Percentiles rank a stretch among this genome's conserved stretches.
phyloP scores from a whole-genome alignment of 1,140 invertebrate species.

The Neodiprion fabricii region DNA sequence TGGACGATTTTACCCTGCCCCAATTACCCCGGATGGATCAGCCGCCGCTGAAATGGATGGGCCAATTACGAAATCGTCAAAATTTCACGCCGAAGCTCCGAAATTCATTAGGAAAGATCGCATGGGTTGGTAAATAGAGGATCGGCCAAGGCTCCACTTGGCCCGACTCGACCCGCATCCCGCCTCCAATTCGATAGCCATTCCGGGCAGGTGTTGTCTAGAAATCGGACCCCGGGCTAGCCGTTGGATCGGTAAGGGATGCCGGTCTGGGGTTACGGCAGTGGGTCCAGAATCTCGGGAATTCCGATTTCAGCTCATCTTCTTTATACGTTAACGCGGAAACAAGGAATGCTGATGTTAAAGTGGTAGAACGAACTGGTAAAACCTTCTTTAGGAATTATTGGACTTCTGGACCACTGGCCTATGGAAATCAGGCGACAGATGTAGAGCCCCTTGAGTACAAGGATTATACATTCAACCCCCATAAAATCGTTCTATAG shows the following conservation, averaged over 20 bases:
- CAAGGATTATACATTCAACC: too few relatives aligned
- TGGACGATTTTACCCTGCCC: too few relatives aligned
- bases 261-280: not conserved
- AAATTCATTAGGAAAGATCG: constrained; percentile 48
- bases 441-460: not conserved
- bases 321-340: not conserved
- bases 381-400: constrained; percentile 3
- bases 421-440: not conserved
- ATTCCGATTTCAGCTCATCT: not conserved
- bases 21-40: too few relatives aligned
- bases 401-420: not conserved
- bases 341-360: not conserved
- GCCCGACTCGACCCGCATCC: not conserved
- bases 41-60: constrained; percentile 24
- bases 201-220: not conserved
- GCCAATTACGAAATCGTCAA: constrained; percentile 45
- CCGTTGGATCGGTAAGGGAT: too few relatives aligned
- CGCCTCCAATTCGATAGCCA: not conserved
- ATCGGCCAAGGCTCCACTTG: not conserved
- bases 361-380: not conserved
- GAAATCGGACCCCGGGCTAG: too few relatives aligned
- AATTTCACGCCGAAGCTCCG: constrained; percentile 45
- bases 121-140: not conserved
- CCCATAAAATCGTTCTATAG: too few relatives aligned
- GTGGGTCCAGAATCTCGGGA: not conserved